Evolutionary conservation across 2,797 vertebrate genomes (phyloP), one percentile per base, ranked within the genome.

Genomic region (Mus spretus): DNA sequence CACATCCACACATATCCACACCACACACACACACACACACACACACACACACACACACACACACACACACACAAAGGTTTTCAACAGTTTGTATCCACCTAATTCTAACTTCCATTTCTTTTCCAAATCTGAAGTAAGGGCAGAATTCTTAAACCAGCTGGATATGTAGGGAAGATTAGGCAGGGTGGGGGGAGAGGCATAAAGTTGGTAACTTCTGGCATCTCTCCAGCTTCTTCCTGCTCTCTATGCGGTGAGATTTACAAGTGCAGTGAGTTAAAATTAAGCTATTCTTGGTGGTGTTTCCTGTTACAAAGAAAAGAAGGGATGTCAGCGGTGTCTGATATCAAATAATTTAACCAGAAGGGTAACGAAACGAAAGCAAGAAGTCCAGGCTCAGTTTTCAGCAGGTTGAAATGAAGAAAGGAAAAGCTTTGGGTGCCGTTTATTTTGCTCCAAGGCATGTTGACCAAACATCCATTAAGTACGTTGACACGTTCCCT

Each of bases 261-360:
- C 75, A 94, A 96, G 65, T 31, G 44, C 1, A 44, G 61, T 70
- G 59, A 84, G 31, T 79, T 94, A 59, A 70, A 85, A 96, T 95
- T 94, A 95, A 96, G 84, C 44, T 75, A 28, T 92, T 92, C 87
- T 95, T 84, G 77, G 72, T 9, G 24, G 34, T 91, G 94, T 88
- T 97, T 98, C 96, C 96, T 96, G 92, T 96, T 92, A 93, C 90
- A 92, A 63, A 96, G 94, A 93, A 96, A 87, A 74, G 84, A 82
- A 83, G 86, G 84, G 90, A 89, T 92, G 94, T 86, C 79, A 78
- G 67, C 0, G 96, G 90, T 97, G 72, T 97, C 97, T 97, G 96
- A 95, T 97, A 95, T 89, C 96, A 95, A 97, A 97, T 97, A 94
- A 97, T 97, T 97, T 96, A 88, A 93, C 89, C 86, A 95, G 90